Evolutionary conservation across 2,888 invertebrate genomes (phyloP).

Genomic region (Nomada fucata): DNA sequence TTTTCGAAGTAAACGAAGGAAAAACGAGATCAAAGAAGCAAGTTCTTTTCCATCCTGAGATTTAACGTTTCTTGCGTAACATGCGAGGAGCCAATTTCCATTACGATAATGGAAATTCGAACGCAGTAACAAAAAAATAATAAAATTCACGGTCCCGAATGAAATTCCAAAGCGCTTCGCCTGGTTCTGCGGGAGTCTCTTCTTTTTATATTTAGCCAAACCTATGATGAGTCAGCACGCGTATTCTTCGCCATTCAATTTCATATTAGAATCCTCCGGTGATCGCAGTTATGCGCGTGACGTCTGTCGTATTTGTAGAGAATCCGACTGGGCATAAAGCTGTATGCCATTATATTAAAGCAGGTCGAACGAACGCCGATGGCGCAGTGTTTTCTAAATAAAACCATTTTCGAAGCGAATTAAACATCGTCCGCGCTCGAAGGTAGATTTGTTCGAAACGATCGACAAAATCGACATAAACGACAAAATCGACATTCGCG

Average conservation of each 20-base stretch:
- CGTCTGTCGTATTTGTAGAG: conserved; percentile 13
- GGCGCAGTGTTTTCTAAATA: not conserved
- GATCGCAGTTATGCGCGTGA: not conserved
- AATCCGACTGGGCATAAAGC: conserved; percentile 1
- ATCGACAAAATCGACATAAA: too few species aligned
- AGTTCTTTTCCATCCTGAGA: too few species aligned
- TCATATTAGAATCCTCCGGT: not conserved
- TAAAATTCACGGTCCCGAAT: not conserved
- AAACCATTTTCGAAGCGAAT: not conserved
- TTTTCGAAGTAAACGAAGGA: too few species aligned
- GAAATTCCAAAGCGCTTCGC: not conserved
- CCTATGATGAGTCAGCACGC: not conserved
- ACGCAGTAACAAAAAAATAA: not conserved
- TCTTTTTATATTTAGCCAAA: not conserved
- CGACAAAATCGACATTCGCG: too few species aligned
- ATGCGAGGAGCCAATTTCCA: too few species aligned
- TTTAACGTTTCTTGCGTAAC: too few species aligned
- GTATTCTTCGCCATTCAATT: conserved; percentile 15
- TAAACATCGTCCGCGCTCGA: not conserved
- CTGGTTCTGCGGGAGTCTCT: not conserved
- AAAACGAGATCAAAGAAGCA: too few species aligned
- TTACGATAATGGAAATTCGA: not conserved
- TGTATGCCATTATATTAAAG: conserved; percentile 8
- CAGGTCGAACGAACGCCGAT: not conserved
- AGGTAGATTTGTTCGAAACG: not conserved